phyloP scores from a whole-genome alignment of 2,888 invertebrate species.

The Mesoligia furuncula region DNA sequence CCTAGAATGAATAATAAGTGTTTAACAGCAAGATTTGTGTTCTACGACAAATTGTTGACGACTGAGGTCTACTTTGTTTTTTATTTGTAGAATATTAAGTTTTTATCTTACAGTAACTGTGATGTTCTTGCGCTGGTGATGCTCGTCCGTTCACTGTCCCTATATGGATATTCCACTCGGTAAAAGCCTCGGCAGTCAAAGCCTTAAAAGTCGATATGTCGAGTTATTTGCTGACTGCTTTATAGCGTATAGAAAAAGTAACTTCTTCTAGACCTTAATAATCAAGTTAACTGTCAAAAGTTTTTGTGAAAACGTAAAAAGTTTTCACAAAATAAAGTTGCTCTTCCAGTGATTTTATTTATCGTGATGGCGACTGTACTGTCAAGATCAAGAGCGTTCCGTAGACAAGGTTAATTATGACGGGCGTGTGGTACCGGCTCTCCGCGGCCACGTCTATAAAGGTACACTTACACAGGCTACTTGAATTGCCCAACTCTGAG shows the following conservation, averaged over 20 bases:
- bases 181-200: too few relatives aligned
- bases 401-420: slow-evolving; percentile 81
- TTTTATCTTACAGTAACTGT: neutral
- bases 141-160: neutral
- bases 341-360: slow-evolving; percentile 67
- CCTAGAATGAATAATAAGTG: slow-evolving; percentile 7
- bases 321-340: slow-evolving; percentile 18
- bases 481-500: neutral
- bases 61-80: neutral
- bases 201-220: too few relatives aligned
- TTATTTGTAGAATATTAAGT: neutral
- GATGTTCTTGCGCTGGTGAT: neutral
- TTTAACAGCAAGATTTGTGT: slow-evolving; percentile 22
- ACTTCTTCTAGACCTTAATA: neutral
- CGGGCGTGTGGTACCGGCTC: slow-evolving; percentile 72
- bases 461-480: neutral
- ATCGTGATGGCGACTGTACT: slow-evolving; percentile 59
- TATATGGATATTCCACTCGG: neutral
- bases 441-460: slow-evolving; percentile 45
- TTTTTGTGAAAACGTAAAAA: slow-evolving; percentile 7
- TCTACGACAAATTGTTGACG: slow-evolving; percentile 14
- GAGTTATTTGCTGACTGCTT: too few relatives aligned
- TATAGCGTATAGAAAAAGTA: neutral
- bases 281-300: neutral
- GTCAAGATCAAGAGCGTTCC: slow-evolving; percentile 83